Evolutionary conservation across 2,888 invertebrate species (phyloP).

Genomic region (Pardosa pseudoannulata): DNA sequence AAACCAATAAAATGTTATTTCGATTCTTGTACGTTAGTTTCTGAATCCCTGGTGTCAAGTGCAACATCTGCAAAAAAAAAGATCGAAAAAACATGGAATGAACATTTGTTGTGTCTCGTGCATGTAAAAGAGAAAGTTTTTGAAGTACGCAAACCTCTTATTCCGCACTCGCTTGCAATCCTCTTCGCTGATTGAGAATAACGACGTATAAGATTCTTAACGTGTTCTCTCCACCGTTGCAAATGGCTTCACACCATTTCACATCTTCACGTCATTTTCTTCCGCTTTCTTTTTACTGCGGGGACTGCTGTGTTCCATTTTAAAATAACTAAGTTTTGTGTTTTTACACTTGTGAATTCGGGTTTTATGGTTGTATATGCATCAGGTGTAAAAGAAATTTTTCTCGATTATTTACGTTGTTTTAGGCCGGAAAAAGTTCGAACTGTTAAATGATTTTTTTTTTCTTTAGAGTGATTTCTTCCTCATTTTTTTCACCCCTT

Average conservation of each 20-base stretch:
- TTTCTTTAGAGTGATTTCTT: background rate
- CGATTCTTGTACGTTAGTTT: background rate
- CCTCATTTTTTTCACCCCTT: no score
- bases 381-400: background rate
- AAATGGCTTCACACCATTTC: background rate
- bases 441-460: background rate
- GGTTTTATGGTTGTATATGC: background rate
- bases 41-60: background rate
- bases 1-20: no score
- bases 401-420: background rate
- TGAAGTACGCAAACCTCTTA: background rate
- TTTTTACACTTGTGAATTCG: conserved; percentile 3
- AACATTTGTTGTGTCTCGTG: background rate
- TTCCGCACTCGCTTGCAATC: background rate
- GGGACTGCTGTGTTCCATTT: background rate
- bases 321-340: background rate
- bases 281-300: background rate
- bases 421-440: background rate
- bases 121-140: background rate
- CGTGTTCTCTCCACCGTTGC: background rate
- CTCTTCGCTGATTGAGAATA: background rate
- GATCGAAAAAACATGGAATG: background rate
- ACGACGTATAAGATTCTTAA: background rate
- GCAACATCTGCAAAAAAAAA: background rate
- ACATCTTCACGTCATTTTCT: background rate